Percentiles rank a stretch among this genome's conserved stretches.
phyloP scores from a whole-genome alignment of 35 echinoderm and acorn worm species.

The Apostichopus parvimensis region DNA sequence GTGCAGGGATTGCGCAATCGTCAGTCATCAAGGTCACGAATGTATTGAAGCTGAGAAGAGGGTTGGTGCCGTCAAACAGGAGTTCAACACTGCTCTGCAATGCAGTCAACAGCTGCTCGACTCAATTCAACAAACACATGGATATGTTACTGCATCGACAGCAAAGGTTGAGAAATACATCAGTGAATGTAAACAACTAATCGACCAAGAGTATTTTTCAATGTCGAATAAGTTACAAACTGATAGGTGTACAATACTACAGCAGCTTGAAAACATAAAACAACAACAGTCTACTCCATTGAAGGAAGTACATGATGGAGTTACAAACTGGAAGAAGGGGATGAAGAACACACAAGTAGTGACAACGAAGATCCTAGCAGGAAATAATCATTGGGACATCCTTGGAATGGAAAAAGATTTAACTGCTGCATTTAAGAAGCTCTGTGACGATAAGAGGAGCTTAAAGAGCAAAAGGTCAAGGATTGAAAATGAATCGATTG shows the following conservation, averaged over 20 bases:
- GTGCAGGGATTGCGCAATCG: no score
- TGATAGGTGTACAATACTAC: neutral
- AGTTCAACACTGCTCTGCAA: neutral
- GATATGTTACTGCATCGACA: neutral
- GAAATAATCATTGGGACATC: neutral
- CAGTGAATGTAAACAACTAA: no score
- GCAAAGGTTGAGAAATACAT: no score
- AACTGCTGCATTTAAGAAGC: neutral
- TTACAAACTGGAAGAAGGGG: neutral
- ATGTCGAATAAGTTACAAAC: neutral
- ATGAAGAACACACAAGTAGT: neutral
- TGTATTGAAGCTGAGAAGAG: neutral
- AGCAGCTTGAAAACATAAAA: neutral
- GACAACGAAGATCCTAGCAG: neutral
- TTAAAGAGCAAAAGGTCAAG: neutral
- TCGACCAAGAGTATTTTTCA: no score
- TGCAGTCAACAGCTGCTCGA: neutral
- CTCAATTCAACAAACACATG: neutral
- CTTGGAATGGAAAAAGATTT: constrained; percentile 18
- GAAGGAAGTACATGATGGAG: neutral
- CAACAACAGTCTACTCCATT: neutral
- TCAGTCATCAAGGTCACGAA: no score
- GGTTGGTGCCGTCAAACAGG: neutral
- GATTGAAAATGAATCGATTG: neutral
- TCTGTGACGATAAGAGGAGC: neutral